Percentiles rank a stretch among this genome's conserved stretches.
Evolutionary conservation across 2,797 vertebrate species (phyloP).

Genomic region (Astyanax mexicanus): DNA sequence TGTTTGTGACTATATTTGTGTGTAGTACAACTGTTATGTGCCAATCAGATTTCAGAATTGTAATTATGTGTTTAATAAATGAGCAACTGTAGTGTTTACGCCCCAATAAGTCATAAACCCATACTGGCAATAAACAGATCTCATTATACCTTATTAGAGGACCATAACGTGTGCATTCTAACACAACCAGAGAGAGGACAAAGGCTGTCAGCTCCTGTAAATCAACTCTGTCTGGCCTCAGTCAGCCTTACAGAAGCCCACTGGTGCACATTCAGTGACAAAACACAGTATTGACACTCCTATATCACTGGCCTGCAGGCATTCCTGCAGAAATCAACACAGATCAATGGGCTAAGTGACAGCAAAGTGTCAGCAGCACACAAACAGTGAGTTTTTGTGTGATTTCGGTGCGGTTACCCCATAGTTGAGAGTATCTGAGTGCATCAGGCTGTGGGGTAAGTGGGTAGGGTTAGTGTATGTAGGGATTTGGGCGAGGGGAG

Average conservation of each 20-base stretch:
- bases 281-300: constrained; percentile 47
- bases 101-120: background rate
- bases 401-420: constrained; percentile 14
- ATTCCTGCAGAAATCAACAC: constrained; percentile 45
- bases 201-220: constrained; percentile 18
- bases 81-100: background rate
- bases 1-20: no score
- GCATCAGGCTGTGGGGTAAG: constrained; percentile 23
- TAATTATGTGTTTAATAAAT: background rate
- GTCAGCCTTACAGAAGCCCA: constrained; percentile 17
- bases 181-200: background rate
- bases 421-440: constrained; percentile 33
- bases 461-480: background rate
- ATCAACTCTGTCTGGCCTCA: constrained; percentile 27
- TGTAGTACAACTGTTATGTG: no score
- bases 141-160: background rate
- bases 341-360: constrained; percentile 60
- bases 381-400: background rate
- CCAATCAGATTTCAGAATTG: no score
- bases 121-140: background rate
- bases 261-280: constrained; percentile 51
- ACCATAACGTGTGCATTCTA: background rate
- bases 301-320: constrained; percentile 46
- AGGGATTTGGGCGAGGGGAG: background rate
- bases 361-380: constrained; percentile 53